Conservation (phyloP, 2,888 invertebrate species). For the Chironomus riparius region DNA sequence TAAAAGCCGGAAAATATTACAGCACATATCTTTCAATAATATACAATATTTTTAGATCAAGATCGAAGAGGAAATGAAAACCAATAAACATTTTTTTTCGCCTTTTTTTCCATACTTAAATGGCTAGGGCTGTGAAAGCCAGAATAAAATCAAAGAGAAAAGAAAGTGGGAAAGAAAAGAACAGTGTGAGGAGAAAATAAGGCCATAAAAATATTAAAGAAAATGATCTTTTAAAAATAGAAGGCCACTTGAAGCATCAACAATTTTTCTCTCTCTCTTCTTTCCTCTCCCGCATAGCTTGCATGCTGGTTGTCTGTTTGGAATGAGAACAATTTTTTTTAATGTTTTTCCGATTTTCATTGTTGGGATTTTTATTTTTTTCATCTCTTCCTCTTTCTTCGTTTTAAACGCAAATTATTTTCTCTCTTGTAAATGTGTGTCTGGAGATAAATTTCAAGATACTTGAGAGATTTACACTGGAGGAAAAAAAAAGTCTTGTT, state of each 20-base stretch:
- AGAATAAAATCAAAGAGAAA: not conserved
- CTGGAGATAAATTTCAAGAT: too few species aligned
- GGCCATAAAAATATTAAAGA: slow-evolving; percentile 23
- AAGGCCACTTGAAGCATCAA: slow-evolving; percentile 16
- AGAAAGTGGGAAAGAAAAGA: not conserved
- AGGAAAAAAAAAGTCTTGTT: not conserved
- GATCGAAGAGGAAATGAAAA: slow-evolving; percentile 23
- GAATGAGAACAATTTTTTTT: not conserved
- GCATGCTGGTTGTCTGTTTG: not conserved
- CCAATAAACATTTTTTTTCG: slow-evolving; percentile 25
- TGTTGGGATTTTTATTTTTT: too few species aligned
- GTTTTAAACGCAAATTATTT: not conserved
- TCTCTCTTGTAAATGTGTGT: too few species aligned
- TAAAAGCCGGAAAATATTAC: slow-evolving; percentile 5
- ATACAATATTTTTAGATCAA: slow-evolving; percentile 24
- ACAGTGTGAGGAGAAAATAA: not conserved
- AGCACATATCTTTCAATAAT: slow-evolving; percentile 22
- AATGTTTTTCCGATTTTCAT: too few species aligned
- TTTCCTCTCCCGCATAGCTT: not conserved
- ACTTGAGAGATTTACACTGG: too few species aligned
- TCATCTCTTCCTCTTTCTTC: not conserved
- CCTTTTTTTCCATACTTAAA: slow-evolving; percentile 10
- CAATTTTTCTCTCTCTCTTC: not conserved
- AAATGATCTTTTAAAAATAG: slow-evolving; percentile 16
- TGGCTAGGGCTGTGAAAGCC: not conserved